Percentiles rank a stretch among this genome's conserved stretches.
phyloP scores from a whole-genome alignment of 2,113 vertebrate species.

The Saguinus imperator region DNA sequence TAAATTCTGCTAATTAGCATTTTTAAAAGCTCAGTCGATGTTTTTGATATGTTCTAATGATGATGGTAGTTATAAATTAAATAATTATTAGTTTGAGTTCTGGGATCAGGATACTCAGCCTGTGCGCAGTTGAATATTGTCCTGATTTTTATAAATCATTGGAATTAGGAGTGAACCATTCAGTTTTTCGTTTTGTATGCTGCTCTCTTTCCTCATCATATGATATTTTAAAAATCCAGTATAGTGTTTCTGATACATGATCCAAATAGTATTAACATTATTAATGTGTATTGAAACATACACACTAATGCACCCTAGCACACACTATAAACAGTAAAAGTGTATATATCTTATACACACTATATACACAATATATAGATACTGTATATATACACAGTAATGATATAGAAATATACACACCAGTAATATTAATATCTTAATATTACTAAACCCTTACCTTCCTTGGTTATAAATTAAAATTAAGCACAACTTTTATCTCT shows the following conservation, averaged over 20 bases:
- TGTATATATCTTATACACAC: too few relatives aligned
- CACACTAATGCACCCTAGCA: too few relatives aligned
- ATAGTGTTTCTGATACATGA: not conserved
- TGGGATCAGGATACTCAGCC: not conserved
- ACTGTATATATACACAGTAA: too few relatives aligned
- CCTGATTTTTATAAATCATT: not conserved
- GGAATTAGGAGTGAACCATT: not conserved
- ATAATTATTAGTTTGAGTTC: not conserved
- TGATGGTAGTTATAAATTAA: not conserved
- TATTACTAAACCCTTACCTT: not conserved
- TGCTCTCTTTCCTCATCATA: not conserved
- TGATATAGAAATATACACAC: too few relatives aligned
- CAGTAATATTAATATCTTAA: not conserved
- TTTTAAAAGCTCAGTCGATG: not conserved
- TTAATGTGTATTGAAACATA: not conserved
- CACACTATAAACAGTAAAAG: too few relatives aligned
- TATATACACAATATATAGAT: too few relatives aligned
- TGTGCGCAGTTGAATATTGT: not conserved
- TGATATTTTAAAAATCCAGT: not conserved
- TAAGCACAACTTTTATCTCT: not conserved
- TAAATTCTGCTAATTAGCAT: constrained; percentile 20
- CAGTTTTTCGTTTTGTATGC: not conserved
- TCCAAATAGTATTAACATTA: not conserved
- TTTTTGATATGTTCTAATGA: not conserved
- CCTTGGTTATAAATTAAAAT: not conserved